phyloP scores from a whole-genome alignment of 2,113 vertebrate genomes.

The Malurus elegans region DNA sequence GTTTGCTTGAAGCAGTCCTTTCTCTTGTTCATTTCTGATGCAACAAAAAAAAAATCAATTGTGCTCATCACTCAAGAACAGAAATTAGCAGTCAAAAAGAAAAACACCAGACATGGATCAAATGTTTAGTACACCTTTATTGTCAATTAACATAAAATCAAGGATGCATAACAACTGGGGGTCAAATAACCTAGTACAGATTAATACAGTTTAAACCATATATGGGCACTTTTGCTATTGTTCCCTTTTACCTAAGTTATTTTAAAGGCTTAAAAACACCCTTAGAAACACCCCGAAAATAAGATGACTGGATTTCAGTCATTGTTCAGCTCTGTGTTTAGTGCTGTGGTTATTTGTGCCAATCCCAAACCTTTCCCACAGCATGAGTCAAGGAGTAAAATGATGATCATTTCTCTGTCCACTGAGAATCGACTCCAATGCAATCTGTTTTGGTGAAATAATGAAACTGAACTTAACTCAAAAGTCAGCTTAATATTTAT shows the following conservation, averaged over 20 bases:
- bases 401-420: background rate
- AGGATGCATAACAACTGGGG: background rate
- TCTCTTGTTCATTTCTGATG: background rate
- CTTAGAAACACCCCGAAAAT: background rate
- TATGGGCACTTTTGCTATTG: background rate
- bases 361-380: background rate
- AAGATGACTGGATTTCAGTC: background rate
- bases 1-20: background rate
- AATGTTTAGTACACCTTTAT: background rate
- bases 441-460: background rate
- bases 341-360: background rate
- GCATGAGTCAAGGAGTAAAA: background rate
- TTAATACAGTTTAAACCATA: background rate
- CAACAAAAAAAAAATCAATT: background rate
- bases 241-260: background rate
- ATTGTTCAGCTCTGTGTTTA: background rate
- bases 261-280: background rate
- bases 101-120: background rate
- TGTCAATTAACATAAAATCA: background rate
- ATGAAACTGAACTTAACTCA: background rate
- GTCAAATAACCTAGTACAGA: background rate
- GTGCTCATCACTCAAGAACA: background rate
- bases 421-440: background rate
- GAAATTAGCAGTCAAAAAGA: background rate
- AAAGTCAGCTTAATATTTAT: conserved; percentile 9